Percentiles rank a stretch among this genome's conserved stretches.
These are phyloP conservation scores for Drosophila nr. perissopoda DNA, from an alignment of 2,888 invertebrate genomes.

Conservation along the genomic window DNA sequence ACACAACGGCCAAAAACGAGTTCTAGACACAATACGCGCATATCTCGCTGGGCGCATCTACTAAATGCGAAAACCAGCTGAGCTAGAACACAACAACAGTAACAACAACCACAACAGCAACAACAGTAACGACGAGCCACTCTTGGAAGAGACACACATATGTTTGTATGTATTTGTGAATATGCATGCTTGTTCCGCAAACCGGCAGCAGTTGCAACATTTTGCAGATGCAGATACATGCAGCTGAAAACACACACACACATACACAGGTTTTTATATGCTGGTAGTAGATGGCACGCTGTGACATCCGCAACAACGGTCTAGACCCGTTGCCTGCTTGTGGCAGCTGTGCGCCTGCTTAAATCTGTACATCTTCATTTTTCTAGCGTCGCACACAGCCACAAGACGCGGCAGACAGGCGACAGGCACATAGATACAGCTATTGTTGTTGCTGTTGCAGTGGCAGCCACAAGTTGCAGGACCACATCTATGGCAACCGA, in stretches of 20 bases:
- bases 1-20: slow-evolving; percentile 53
- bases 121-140: slow-evolving; percentile 25
- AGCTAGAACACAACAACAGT: slow-evolving; percentile 64
- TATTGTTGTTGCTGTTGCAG: slow-evolving; percentile 16
- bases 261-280: background rate
- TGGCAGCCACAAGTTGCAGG: slow-evolving; percentile 41
- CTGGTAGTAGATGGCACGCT: slow-evolving; percentile 46
- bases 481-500: slow-evolving; percentile 40
- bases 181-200: slow-evolving; percentile 24
- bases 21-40: slow-evolving; percentile 69
- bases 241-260: slow-evolving; percentile 10
- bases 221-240: slow-evolving; percentile 42
- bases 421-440: slow-evolving; percentile 14
- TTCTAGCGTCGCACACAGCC: slow-evolving; percentile 58
- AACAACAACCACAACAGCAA: slow-evolving; percentile 5
- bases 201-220: slow-evolving; percentile 45
- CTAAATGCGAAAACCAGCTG: slow-evolving; percentile 73
- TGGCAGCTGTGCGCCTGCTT: slow-evolving; percentile 75
- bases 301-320: slow-evolving; percentile 52
- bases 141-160: slow-evolving; percentile 23
- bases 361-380: slow-evolving; percentile 82
- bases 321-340: slow-evolving; percentile 47
- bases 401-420: background rate
- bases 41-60: slow-evolving; percentile 64
- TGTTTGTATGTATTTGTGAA: background rate